Evolutionary conservation across 2,113 vertebrate genomes (phyloP).

Genomic region (Misgurnus anguillicaudatus): DNA sequence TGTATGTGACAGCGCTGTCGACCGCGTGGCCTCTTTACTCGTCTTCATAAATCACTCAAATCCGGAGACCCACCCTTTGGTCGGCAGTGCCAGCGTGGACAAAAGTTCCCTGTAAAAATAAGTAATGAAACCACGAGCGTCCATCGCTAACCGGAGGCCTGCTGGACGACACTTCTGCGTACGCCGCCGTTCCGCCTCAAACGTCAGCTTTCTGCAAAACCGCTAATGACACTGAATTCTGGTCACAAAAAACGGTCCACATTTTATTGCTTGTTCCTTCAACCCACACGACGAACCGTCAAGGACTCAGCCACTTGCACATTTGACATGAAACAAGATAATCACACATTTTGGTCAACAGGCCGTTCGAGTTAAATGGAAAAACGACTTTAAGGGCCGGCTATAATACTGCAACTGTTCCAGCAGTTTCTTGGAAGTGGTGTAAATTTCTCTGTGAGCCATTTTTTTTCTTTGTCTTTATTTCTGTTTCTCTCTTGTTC

Average conservation of each 20-base stretch:
- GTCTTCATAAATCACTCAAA: slow-evolving; percentile 58
- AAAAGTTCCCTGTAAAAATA: slow-evolving; percentile 56
- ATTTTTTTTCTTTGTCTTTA: slow-evolving; percentile 50
- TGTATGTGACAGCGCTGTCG: slow-evolving; percentile 43
- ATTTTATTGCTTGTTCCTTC: slow-evolving; percentile 46
- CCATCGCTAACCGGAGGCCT: slow-evolving; percentile 47
- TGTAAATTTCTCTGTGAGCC: slow-evolving; percentile 64
- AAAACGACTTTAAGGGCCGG: slow-evolving; percentile 30
- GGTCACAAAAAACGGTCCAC: slow-evolving; percentile 46
- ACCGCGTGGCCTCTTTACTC: slow-evolving; percentile 30
- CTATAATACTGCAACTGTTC: slow-evolving; percentile 51
- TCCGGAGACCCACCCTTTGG: slow-evolving; percentile 32
- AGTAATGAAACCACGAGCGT: slow-evolving; percentile 45
- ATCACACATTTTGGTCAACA: slow-evolving; percentile 56
- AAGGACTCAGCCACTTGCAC: slow-evolving; percentile 47
- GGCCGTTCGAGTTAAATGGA: slow-evolving; percentile 60
- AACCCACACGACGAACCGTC: slow-evolving; percentile 45
- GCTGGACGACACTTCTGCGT: slow-evolving; percentile 21
- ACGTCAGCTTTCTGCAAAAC: slow-evolving; percentile 58
- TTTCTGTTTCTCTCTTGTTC: slow-evolving; percentile 63
- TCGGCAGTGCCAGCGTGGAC: slow-evolving; percentile 36
- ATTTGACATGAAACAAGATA: slow-evolving; percentile 55
- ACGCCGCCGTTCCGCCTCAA: slow-evolving; percentile 51
- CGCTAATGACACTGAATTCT: slow-evolving; percentile 51
- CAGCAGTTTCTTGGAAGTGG: slow-evolving; percentile 67